Conservation (phyloP, 2,113 vertebrate species). For the Rostratula benghalensis region DNA sequence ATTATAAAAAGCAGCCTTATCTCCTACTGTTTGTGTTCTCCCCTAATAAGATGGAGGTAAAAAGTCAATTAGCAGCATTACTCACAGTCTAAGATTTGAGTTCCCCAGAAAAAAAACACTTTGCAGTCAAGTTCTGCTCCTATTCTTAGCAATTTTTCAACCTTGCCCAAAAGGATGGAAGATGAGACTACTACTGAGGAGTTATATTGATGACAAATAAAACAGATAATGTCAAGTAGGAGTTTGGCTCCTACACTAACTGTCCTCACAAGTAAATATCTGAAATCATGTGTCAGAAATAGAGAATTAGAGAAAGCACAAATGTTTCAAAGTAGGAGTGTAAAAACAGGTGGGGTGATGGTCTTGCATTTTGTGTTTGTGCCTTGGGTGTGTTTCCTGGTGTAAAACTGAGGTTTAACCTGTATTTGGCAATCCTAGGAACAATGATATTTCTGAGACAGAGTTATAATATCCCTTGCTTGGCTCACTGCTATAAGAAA, state of each 20-base stretch:
- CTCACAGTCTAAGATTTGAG: slow-evolving; percentile 16
- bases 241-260: background rate
- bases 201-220: slow-evolving; percentile 47
- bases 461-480: background rate
- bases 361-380: background rate
- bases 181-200: slow-evolving; percentile 42
- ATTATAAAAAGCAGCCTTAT: background rate
- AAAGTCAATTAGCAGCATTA: slow-evolving; percentile 50
- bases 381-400: background rate
- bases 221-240: slow-evolving; percentile 8
- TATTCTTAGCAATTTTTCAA: slow-evolving; percentile 69
- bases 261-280: background rate
- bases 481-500: background rate
- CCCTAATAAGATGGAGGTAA: slow-evolving; percentile 1
- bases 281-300: background rate
- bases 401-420: background rate
- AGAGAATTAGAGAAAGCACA: background rate
- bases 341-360: background rate
- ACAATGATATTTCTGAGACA: background rate
- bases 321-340: background rate
- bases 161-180: slow-evolving; percentile 23
- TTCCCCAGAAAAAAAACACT: slow-evolving; percentile 42
- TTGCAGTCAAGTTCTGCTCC: slow-evolving; percentile 36
- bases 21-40: background rate
- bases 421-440: background rate